Base-by-base conservation (phyloP, 2,113 vertebrate genomes). In the Pipa parva region DNA sequence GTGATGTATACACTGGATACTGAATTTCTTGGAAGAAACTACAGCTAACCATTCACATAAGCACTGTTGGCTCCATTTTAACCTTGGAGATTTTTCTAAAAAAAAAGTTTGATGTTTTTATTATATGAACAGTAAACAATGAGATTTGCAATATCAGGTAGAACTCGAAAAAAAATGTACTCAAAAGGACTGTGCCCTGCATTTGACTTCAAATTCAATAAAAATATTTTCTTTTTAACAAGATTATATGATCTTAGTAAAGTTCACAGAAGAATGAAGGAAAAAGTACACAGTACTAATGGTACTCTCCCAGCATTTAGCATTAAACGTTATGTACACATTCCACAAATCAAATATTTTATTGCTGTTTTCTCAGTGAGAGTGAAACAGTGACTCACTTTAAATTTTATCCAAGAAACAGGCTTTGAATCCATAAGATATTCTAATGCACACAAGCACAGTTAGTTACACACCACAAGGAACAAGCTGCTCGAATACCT, bases 321-420 rank as follows among this genome's bases (percentile, higher is more conserved):
- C 71, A 73, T 31, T 31, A 71, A 59, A 60, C 75, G 84, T 79
- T 88, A 80, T 86, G 83, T 89, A 87, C 80, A 87, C 79, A 89
- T 81, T 79, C 76, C 80, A 84, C 80, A 83, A 84, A 88, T 87
- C 85, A 82, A 59, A 31, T 55, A 72, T 87, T 89, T 93, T 89
- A 90, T 84, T 78, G 84, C 80, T 92, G 84, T 90, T 92, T 92
- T 89, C 77, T 81, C 79, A 75, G 79, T 50, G 82, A 80, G 66
- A 77, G 74, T 48, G n/a, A 79, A 80, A 80, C 74, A 65, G 59
- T 83, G 63, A 71, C 73, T 70, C 25, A 27, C 55, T 75, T 69
- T 76, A 73, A 71, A 72, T 52, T 39, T 24, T 18, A 72, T 70
- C 71, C 67, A 79, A 68, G 0, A 0, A 31, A 31, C 5, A 31